Evolutionary conservation across 2,888 invertebrate species (phyloP), one percentile per base, ranked within the genome.

Genomic region (Lepidocyrtoides sp.): DNA sequence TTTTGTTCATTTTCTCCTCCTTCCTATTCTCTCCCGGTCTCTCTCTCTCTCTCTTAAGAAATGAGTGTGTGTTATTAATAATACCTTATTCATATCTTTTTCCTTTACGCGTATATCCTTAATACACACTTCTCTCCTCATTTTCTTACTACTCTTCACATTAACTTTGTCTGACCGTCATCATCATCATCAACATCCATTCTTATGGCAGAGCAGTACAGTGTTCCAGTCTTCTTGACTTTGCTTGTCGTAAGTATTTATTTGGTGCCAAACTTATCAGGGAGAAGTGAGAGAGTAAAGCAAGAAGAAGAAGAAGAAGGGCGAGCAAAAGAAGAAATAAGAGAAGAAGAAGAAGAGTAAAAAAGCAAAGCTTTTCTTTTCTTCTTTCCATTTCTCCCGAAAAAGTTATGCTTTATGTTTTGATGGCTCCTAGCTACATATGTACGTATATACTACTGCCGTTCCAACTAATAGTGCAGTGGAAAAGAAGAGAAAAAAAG

Each of bases 201-300:
- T 14, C 4, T 26, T 23, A 10, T 63, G 4, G 26, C 23, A 7
- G 3, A 10, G n/a, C 23, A 26, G 41, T 72, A 14, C 20, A 44
- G 8, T 20, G 72, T 32, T 3, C 14, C 14, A 20, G 44, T 41
- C 44, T 17, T 79, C 54, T 54, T 79, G 79, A 79, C 79, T 79
- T 79, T 29, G 79, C 54, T 79, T 79, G 79, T 79, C 79, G 79
- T 79, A 79, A 79, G 82, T 89, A 75, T 83, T 82, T 89, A 83
- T 83, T 84, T 89, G 83, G 83, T 84, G 89, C 77, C 83, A 84
- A 84, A 89, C 69, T 82, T 82, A 89, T 63, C 75, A 83, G 69
- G 26, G 54, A 63, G 48, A 44, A 29, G 69, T 29, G 54, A 87
- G 20, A 29, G 29, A 41, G 26, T 69, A 32, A 51, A n/a, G 66